These are phyloP conservation scores for Motacilla tschutschensis DNA, from an alignment of 2,113 vertebrate genomes.

Conservation along the genomic window DNA sequence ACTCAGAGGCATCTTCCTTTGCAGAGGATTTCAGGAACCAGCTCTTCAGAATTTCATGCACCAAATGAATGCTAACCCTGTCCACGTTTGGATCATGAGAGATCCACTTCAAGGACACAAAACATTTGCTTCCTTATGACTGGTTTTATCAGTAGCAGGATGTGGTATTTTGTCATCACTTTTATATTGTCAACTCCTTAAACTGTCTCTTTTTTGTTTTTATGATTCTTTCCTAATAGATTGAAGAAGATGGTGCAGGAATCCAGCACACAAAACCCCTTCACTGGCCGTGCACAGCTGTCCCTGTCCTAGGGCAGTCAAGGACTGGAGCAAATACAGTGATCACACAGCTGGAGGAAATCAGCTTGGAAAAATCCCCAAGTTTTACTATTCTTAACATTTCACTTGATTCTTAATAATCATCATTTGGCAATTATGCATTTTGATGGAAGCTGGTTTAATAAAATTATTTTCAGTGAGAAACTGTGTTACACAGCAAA, in stretches of 20 bases:
- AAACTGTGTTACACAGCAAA: neutral
- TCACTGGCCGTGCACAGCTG: neutral
- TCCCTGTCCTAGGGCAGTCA: neutral
- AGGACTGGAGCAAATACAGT: neutral
- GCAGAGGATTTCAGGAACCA: neutral
- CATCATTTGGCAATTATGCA: neutral
- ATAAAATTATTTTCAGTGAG: neutral
- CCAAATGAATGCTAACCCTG: neutral
- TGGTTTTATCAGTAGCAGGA: neutral
- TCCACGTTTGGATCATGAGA: neutral
- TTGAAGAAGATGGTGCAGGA: neutral
- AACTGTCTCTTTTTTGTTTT: neutral
- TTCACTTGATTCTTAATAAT: neutral
- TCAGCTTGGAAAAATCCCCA: neutral
- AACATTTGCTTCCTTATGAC: neutral
- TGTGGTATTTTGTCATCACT: neutral
- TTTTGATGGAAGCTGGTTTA: neutral
- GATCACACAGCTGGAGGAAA: neutral
- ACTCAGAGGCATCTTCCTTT: neutral
- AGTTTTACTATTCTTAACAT: neutral
- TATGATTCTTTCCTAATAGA: neutral
- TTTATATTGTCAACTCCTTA: neutral
- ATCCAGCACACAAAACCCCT: neutral
- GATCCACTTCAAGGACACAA: neutral
- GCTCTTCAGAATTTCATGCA: neutral